These are phyloP conservation scores for Cnemophilus loriae DNA, from an alignment of 2,113 vertebrate species.

Conservation along the genomic window DNA sequence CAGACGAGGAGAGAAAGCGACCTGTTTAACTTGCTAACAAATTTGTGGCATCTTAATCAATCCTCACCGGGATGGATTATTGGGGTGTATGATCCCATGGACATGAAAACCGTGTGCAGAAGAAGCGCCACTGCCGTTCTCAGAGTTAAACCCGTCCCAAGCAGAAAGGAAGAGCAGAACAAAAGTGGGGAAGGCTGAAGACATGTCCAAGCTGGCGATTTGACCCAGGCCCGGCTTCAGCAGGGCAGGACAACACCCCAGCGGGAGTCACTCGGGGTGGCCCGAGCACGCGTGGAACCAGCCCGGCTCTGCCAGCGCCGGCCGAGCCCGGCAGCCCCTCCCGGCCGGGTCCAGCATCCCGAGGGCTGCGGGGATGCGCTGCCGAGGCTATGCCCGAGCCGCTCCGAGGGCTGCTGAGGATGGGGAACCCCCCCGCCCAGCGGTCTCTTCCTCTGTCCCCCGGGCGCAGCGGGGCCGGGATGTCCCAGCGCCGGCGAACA, in stretches of 20 bases:
- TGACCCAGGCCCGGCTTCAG: background rate
- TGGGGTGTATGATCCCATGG: background rate
- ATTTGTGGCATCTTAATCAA: background rate
- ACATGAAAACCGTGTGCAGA: background rate
- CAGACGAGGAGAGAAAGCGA: background rate
- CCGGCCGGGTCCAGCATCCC: background rate
- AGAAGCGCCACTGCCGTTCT: background rate
- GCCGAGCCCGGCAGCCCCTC: background rate
- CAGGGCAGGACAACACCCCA: constrained; percentile 19
- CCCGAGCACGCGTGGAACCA: background rate
- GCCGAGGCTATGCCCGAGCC: background rate
- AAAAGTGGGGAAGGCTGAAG: background rate
- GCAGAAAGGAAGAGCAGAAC: background rate
- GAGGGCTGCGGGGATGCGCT: background rate
- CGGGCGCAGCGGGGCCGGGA: background rate
- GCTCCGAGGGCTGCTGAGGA: background rate
- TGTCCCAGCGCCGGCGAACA: background rate
- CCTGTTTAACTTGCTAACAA: background rate
- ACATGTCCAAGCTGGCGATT: background rate
- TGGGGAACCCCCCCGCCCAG: background rate
- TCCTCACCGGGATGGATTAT: background rate
- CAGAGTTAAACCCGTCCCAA: background rate
- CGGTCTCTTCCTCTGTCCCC: background rate
- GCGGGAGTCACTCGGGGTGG: background rate
- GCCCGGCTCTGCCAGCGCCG: background rate